Conservation (phyloP, 2,113 vertebrate species). For the Oreochromis niloticus region DNA sequence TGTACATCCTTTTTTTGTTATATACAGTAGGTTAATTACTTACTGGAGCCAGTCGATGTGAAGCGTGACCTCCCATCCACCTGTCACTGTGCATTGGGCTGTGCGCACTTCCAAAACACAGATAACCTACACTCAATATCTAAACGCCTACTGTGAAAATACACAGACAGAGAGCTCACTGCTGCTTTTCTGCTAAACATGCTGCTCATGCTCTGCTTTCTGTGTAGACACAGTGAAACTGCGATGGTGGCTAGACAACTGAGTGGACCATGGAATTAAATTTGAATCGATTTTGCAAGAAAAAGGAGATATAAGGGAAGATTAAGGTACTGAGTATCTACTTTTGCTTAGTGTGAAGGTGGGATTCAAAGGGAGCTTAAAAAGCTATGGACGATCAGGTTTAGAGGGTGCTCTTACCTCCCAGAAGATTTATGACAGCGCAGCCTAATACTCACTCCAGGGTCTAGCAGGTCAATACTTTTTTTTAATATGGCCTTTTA, state of each 20-base stretch:
- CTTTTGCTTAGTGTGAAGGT: neutral
- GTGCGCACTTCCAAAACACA: neutral
- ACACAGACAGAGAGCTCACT: neutral
- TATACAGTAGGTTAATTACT: neutral
- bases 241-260: neutral
- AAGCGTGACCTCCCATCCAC: neutral
- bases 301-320: neutral
- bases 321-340: neutral
- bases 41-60: neutral
- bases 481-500: neutral
- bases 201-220: neutral
- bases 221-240: neutral
- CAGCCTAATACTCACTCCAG: neutral
- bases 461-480: neutral
- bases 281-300: neutral
- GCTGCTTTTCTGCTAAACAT: neutral
- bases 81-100: neutral
- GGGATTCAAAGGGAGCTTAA: neutral
- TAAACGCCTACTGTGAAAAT: neutral
- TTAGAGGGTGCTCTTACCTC: neutral
- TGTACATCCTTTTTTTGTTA: neutral
- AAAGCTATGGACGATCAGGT: neutral
- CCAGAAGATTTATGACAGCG: neutral
- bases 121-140: neutral
- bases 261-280: neutral